Conservation (phyloP, 2,113 vertebrate genomes). For the Pseudorhombus dupliciocellatus region DNA sequence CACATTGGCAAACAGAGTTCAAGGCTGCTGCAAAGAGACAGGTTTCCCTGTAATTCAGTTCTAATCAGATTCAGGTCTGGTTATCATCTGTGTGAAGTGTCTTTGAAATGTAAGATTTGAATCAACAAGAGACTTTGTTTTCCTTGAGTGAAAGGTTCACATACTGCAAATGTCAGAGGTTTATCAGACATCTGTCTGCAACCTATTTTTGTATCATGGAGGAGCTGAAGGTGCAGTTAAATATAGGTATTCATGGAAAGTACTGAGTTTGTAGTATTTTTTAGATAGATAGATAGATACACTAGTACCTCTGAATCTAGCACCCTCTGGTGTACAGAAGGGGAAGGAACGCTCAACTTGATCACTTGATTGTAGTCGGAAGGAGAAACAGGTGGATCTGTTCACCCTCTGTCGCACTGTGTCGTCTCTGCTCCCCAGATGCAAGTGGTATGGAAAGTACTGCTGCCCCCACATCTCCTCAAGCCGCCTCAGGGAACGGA, state of each 20-base stretch:
- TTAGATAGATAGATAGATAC: background rate
- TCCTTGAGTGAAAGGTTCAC: too few relatives aligned
- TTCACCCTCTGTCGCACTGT: background rate
- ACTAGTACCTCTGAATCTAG: background rate
- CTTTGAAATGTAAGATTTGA: background rate
- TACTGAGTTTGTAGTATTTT: too few relatives aligned
- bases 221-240: too few relatives aligned
- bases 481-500: constrained; percentile 78
- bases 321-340: constrained; percentile 5
- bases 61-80: background rate
- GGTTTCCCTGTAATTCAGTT: constrained; percentile 1
- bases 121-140: too few relatives aligned
- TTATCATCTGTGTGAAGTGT: background rate
- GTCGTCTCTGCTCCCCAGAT: constrained; percentile 55
- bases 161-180: too few relatives aligned
- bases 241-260: too few relatives aligned
- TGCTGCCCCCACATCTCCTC: constrained; percentile 80
- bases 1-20: background rate
- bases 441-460: constrained; percentile 56
- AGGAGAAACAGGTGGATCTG: background rate
- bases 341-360: background rate
- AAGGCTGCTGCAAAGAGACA: background rate
- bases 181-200: too few relatives aligned
- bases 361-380: background rate
- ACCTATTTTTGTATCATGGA: too few relatives aligned